Conservation (phyloP, 2,113 vertebrate genomes). For the Etia nguti region DNA sequence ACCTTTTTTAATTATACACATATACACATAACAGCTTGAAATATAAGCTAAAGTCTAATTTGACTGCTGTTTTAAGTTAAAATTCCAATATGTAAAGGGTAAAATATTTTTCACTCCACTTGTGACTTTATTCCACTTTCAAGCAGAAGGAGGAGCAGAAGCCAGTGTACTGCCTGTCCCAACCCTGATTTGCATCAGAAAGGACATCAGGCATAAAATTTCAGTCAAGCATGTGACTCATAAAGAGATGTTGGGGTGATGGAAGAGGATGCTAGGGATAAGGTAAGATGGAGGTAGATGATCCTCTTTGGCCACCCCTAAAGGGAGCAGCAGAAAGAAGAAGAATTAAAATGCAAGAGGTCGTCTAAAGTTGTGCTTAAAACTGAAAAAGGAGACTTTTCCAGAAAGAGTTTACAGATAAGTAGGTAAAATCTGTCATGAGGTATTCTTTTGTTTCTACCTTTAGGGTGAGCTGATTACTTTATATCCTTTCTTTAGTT, state of each 20-base stretch:
- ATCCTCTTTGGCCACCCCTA: neutral
- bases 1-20: too few relatives aligned
- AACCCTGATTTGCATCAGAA: neutral
- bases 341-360: neutral
- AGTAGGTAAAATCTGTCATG: neutral
- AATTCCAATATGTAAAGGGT: too few relatives aligned
- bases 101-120: too few relatives aligned
- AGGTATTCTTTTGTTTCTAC: neutral
- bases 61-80: too few relatives aligned
- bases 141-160: too few relatives aligned
- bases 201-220: neutral
- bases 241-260: neutral
- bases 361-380: neutral
- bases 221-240: neutral
- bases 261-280: neutral
- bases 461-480: neutral
- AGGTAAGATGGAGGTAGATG: neutral
- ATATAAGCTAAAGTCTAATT: too few relatives aligned
- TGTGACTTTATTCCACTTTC: too few relatives aligned
- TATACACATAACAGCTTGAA: too few relatives aligned
- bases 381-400: neutral
- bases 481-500: neutral
- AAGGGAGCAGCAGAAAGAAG: neutral
- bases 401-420: neutral
- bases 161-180: neutral